Base-by-base conservation (phyloP, 1,140 invertebrate genomes). In the Cyclina sinensis region DNA sequence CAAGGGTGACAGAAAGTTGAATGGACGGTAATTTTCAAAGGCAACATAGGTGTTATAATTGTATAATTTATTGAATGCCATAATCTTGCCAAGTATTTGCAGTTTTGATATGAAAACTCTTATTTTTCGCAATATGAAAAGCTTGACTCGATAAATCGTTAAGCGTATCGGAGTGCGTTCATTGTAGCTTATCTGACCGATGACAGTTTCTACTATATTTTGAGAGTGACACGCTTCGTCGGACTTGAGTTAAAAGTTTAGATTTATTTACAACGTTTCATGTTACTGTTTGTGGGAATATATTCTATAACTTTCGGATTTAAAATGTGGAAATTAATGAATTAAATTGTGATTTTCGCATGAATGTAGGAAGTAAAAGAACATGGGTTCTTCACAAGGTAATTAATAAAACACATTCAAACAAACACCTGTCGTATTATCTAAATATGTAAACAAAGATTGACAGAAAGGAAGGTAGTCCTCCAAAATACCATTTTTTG, bases 21-120 rank as follows among this genome's bases (percentile, higher is more conserved):
- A 1, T 30, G 12, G 65, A 27, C 65, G 65, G 65, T 32, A 37
- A 1, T 35, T 37, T 70, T 70, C 65, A 70, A 65, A 65, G 78
- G 12, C 4, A n/a, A 62, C 24, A 37, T 11, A 81, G 54, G 79
- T 81, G 79, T 65, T 27, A 65, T 65, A 81, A 81, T 81, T 81
- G 54, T 37, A 14, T n/a, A 43, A 81, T n/a, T 24, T 81, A 43
- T 59, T 62, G 32, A 62, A 81, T 81, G 30, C 48, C 35, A 37
- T 81, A 62, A 81, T 81, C 79, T 81, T 57, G 14, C n/a, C 32
- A 78, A 65, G 51, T 81, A 81, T 81, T 62, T 81, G 35, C 79
- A 81, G 46, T 81, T 81, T 81, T 81, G 39, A 62, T 81, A 65
- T 81, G 59, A 24, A 81, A 54, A 51, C 79, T 62, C 54, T 62